Percentiles rank a stretch among this genome's conserved stretches.
phyloP scores from a whole-genome alignment of 2,888 invertebrate species.

The Netelia virgata region DNA sequence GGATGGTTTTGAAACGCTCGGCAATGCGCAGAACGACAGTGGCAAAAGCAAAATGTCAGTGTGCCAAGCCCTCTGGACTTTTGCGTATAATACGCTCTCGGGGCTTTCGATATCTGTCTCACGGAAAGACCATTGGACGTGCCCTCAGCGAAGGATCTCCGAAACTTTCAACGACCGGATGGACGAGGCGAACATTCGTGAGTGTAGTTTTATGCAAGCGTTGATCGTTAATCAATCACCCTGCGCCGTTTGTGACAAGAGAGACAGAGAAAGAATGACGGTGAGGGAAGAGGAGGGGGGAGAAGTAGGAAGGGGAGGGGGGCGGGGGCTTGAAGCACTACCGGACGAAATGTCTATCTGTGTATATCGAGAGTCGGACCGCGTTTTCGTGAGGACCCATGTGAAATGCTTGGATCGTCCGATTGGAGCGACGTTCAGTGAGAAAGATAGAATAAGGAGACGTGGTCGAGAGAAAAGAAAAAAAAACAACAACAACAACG shows the following conservation, averaged over 20 bases:
- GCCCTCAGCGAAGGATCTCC: constrained; percentile 10
- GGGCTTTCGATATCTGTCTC: neutral
- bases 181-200: constrained; percentile 32
- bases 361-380: constrained; percentile 37
- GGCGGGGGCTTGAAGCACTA: constrained; percentile 33
- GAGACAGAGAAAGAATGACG: constrained; percentile 70
- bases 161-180: neutral
- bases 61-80: constrained; percentile 40
- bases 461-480: neutral
- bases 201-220: constrained; percentile 79
- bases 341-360: neutral
- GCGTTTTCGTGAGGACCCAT: constrained; percentile 11
- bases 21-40: constrained; percentile 20
- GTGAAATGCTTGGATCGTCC: constrained; percentile 47
- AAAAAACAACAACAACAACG: neutral
- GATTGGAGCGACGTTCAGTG: constrained; percentile 25
- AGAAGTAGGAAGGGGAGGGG: constrained; percentile 72
- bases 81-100: constrained; percentile 2
- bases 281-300: constrained; percentile 61
- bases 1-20: neutral
- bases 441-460: constrained; percentile 33
- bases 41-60: constrained; percentile 28
- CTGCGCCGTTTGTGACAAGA: constrained; percentile 65
- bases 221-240: constrained; percentile 82
- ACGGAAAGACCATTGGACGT: neutral